Evolutionary conservation across 1,140 invertebrate genomes (phyloP), one percentile per base, ranked within the genome.

Genomic region (Trichonephila clavipes): DNA sequence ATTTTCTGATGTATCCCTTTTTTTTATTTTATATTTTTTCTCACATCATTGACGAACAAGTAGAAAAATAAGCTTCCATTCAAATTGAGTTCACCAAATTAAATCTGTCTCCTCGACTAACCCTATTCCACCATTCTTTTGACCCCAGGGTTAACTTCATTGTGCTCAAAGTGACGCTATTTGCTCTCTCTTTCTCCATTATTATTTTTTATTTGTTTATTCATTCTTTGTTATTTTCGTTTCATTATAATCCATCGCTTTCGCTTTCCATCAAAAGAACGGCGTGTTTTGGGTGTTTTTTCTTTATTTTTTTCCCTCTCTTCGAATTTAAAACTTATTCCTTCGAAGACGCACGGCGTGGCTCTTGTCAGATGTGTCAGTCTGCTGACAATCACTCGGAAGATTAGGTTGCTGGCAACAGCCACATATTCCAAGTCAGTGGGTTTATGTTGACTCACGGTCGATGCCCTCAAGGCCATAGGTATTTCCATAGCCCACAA

Each of bases 391-490:
- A 88, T 88, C 86, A 88, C 62, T 51, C 16, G 59, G 59, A 59
- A 88, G 86, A 62, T 88, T 64, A 66, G 86, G 86, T 64, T 40
- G 86, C 86, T 59, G 61, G 12, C 62, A 66, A 62, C 28, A 90
- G 12, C 62, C 88, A 62, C 28, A 90, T 69, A 24, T 59, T 90
- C 89, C 89, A 62, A 90, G 89, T 90, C 89, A 90, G 69, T 90
- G 77, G 89, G 89, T 90, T 90, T 90, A 58, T 90, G 89, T 90
- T 90, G 89, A 62, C 89, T 77, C 19, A 21, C 21, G 89, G 89
- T 51, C 89, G 59, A 82, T 90, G 89, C 51, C 77, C 89, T 69
- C 40, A 40, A 77, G 72, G 72, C 51, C 24, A 24, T 69, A 12
- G n/a, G 66, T n/a, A 28, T 69, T 24, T 77, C 72, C 72, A 77